Evolutionary conservation across 1,140 invertebrate species (phyloP).

Genomic region (Cotesia chilonis): DNA sequence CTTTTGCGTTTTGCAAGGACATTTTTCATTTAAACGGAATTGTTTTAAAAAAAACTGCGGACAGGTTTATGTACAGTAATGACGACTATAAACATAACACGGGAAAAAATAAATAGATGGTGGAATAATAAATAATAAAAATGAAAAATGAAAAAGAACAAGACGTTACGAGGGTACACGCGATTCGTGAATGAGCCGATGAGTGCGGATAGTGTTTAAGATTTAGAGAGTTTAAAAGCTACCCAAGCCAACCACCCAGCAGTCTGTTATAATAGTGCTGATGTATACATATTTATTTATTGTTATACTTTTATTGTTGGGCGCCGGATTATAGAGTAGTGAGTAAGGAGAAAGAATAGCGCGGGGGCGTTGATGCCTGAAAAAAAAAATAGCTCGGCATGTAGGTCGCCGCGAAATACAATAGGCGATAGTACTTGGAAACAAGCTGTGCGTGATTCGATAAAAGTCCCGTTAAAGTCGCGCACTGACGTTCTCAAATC

Average conservation of each 20-base stretch:
- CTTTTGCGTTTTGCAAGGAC: slow-evolving; percentile 17
- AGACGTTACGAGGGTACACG: slow-evolving; percentile 13
- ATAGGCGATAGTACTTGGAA: slow-evolving; percentile 55
- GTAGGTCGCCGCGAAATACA: slow-evolving; percentile 56
- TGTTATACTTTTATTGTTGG: neutral
- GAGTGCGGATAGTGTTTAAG: neutral
- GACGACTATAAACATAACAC: slow-evolving; percentile 2
- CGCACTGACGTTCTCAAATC: slow-evolving; percentile 28
- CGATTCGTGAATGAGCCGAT: slow-evolving; percentile 9
- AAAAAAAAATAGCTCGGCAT: slow-evolving; percentile 58
- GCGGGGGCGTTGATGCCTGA: slow-evolving; percentile 18
- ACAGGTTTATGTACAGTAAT: slow-evolving; percentile 19
- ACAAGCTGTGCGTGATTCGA: slow-evolving; percentile 56
- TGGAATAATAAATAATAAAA: slow-evolving; percentile 5
- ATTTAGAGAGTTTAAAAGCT: slow-evolving; percentile 2
- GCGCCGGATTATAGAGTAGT: neutral
- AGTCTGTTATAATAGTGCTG: too few species aligned
- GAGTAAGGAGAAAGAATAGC: neutral
- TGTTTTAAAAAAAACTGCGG: slow-evolving; percentile 22
- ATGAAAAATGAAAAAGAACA: slow-evolving; percentile 20
- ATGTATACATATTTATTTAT: neutral
- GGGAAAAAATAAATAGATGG: slow-evolving; percentile 11
- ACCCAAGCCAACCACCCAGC: neutral
- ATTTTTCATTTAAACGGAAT: neutral
- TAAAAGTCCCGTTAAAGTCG: slow-evolving; percentile 53